Percentiles rank a stretch among this genome's conserved stretches.
Evolutionary conservation across 2,888 invertebrate species (phyloP).

Genomic region (Malachius bipustulatus): DNA sequence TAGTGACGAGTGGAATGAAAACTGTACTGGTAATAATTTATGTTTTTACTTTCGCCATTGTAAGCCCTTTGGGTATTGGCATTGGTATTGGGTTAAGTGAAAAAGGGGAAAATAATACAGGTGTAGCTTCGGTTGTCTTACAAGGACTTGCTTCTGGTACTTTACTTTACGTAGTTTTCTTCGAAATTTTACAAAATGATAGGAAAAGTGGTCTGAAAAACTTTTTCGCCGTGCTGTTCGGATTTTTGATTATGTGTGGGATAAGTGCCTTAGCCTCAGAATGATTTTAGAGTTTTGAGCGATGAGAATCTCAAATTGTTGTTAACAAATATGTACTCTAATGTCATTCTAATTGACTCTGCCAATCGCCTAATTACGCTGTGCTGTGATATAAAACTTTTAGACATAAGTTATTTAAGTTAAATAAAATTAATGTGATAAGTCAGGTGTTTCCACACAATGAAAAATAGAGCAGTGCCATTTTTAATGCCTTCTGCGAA

Average conservation of each 20-base stretch:
- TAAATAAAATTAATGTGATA: no score
- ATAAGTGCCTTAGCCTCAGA: no score
- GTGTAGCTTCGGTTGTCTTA: slow-evolving; percentile 50
- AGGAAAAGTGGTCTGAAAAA: slow-evolving; percentile 49
- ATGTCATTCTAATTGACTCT: no score
- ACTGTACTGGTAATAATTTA: slow-evolving; percentile 50
- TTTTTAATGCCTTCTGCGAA: no score
- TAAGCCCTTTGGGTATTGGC: slow-evolving; percentile 70
- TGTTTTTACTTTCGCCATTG: slow-evolving; percentile 63
- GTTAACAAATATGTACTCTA: no score
- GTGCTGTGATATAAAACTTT: no score
- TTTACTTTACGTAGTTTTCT: slow-evolving; percentile 90
- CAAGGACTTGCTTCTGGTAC: slow-evolving; percentile 90
- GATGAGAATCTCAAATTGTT: no score
- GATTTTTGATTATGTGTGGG: slow-evolving; percentile 61
- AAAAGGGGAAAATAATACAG: slow-evolving; percentile 44
- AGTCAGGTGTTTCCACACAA: no score
- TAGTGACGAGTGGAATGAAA: slow-evolving; percentile 59
- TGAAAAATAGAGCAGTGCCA: no score
- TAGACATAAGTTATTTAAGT: no score
- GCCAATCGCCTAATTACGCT: no score
- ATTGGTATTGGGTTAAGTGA: slow-evolving; percentile 57
- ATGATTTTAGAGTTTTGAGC: no score
- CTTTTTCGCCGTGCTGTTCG: slow-evolving; percentile 52
- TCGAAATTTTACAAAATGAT: slow-evolving; percentile 69